These are phyloP conservation scores for Beris chalybata DNA, from an alignment of 2,888 invertebrate genomes.

Conservation along the genomic window DNA sequence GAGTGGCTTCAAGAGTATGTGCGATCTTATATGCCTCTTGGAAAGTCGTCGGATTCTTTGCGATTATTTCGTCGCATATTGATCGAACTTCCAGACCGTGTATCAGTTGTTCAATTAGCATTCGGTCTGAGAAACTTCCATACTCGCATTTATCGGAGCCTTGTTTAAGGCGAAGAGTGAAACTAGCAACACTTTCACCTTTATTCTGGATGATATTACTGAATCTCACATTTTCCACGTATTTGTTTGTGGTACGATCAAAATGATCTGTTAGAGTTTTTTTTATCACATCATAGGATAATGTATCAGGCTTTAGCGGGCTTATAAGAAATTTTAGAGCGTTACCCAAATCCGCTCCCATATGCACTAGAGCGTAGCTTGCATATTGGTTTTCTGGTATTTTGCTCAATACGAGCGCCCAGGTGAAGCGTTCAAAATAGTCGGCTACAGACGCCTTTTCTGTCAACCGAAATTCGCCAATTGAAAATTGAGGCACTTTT, in stretches of 20 bases:
- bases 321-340: slow-evolving; percentile 31
- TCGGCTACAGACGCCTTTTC: no score
- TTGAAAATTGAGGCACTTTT: no score
- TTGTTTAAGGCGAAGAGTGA: slow-evolving; percentile 14
- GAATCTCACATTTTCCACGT: slow-evolving; percentile 17
- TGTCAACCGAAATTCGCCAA: no score
- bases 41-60: no score
- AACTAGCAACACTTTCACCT: slow-evolving; percentile 16
- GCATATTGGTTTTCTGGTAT: slow-evolving; percentile 3
- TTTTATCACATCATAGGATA: slow-evolving; percentile 12
- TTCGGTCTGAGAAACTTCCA: slow-evolving; percentile 23
- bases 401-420: slow-evolving; percentile 33
- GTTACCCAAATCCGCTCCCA: slow-evolving; percentile 36
- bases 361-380: slow-evolving; percentile 35
- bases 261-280: slow-evolving; percentile 6
- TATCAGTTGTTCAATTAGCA: slow-evolving; percentile 25
- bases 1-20: no score
- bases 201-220: not conserved
- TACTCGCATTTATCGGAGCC: slow-evolving; percentile 23
- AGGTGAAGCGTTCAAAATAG: no score
- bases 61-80: slow-evolving; percentile 20
- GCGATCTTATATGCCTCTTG: no score
- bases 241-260: slow-evolving; percentile 9
- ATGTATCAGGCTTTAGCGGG: slow-evolving; percentile 15
- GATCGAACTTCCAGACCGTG: slow-evolving; percentile 17